phyloP scores from a whole-genome alignment of 2,888 invertebrate species.

The Metallyticus violacea region DNA sequence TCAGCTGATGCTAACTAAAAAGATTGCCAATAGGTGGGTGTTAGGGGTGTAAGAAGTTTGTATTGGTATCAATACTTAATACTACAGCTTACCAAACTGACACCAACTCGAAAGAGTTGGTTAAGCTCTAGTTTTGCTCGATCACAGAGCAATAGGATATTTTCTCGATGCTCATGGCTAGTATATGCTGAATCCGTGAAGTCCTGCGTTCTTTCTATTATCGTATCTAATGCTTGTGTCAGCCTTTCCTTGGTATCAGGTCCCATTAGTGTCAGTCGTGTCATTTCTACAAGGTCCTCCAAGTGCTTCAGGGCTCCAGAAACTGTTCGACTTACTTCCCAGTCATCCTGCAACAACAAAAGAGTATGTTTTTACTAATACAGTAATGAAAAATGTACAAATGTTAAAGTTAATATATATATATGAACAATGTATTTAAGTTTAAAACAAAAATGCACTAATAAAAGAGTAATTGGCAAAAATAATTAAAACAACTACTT shows the following conservation, averaged over 20 bases:
- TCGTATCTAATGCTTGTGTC: conserved; percentile 80
- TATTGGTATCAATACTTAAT: too few relatives aligned
- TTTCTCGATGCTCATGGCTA: conserved; percentile 93
- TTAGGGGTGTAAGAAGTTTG: too few relatives aligned
- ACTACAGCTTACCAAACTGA: conserved; percentile 74
- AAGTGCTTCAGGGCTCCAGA: conserved; percentile 79
- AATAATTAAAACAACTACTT: too few relatives aligned
- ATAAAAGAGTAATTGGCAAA: too few relatives aligned
- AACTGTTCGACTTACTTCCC: conserved; percentile 68
- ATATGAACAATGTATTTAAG: too few relatives aligned
- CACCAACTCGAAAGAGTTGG: conserved; percentile 81
- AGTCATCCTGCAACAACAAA: conserved; percentile 54
- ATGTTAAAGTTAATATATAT: too few relatives aligned
- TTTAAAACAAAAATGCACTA: too few relatives aligned
- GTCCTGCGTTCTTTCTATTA: conserved; percentile 94
- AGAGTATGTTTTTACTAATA: too few relatives aligned
- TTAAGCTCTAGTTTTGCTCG: conserved; percentile 88
- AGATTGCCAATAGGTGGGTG: too few relatives aligned
- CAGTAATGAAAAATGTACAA: too few relatives aligned
- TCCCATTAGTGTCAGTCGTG: conserved; percentile 74
- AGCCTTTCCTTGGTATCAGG: conserved; percentile 71
- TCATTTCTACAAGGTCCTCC: conserved; percentile 82
- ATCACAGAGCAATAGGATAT: conserved; percentile 84
- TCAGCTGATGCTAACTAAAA: too few relatives aligned
- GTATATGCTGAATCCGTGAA: conserved; percentile 99